Conservation (phyloP, 2,113 vertebrate species). For the Cettia cetti region DNA sequence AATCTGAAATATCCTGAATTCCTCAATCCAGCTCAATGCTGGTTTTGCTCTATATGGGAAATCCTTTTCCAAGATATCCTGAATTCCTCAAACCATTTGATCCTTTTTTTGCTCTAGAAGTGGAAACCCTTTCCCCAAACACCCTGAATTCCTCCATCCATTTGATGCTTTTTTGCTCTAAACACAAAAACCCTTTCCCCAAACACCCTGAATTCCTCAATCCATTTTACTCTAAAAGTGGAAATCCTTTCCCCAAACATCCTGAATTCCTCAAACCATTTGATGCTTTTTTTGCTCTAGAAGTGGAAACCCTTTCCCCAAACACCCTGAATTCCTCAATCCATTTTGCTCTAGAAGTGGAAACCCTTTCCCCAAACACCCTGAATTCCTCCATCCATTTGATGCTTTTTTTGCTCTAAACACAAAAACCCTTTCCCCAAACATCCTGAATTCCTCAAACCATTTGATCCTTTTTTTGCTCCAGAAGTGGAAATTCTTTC, state of each 20-base stretch:
- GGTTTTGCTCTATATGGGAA: too few relatives aligned
- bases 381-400: background rate
- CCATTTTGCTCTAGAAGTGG: too few relatives aligned
- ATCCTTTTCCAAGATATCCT: background rate
- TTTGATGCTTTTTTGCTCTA: too few relatives aligned
- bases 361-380: background rate
- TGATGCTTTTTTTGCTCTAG: fast-evolving
- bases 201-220: background rate
- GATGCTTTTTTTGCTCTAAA: fast-evolving
- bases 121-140: background rate
- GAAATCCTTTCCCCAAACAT: background rate
- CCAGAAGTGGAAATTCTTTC: too few relatives aligned
- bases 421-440: background rate
- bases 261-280: fast-evolving
- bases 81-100: fast-evolving
- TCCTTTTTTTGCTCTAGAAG: fast-evolving
- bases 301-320: fast-evolving
- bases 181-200: too few relatives aligned
- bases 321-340: background rate
- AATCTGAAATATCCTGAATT: background rate
- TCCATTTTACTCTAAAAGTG: too few relatives aligned
- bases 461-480: background rate
- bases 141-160: background rate
- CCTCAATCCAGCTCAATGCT: too few relatives aligned
- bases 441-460: background rate